phyloP scores from a whole-genome alignment of 1,140 invertebrate species.

The Zelostemma sp. region DNA sequence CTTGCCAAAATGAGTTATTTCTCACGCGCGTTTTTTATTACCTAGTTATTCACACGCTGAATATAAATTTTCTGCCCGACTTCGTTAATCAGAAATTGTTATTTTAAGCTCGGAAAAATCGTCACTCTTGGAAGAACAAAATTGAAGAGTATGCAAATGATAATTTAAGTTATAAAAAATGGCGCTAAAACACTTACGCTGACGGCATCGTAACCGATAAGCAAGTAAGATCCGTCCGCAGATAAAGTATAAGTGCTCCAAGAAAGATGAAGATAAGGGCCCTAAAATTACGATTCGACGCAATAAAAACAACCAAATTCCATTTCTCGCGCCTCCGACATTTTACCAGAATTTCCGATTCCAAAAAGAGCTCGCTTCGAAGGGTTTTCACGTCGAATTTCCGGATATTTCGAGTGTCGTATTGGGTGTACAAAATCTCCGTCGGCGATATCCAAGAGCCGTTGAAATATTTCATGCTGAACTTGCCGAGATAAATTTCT shows the following conservation, averaged over 20 bases:
- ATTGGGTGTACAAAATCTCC: constrained; percentile 51
- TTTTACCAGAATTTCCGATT: constrained; percentile 41
- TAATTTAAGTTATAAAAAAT: too few species aligned
- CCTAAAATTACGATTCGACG: not conserved
- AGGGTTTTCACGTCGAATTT: constrained; percentile 47
- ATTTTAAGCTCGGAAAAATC: too few species aligned
- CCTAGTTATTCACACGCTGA: too few species aligned
- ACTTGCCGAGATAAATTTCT: constrained; percentile 48
- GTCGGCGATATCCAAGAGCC: constrained; percentile 60
- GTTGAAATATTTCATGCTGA: constrained; percentile 52
- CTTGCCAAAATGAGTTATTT: too few species aligned
- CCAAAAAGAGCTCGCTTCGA: constrained; percentile 30
- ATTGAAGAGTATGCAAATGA: too few species aligned
- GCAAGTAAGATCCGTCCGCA: constrained; percentile 24
- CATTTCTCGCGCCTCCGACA: too few species aligned
- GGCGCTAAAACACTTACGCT: constrained; percentile 5
- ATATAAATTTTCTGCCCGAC: too few species aligned
- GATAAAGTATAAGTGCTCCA: constrained; percentile 33
- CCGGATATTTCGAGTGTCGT: constrained; percentile 30
- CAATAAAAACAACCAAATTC: too few species aligned
- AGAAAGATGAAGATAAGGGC: constrained; percentile 11
- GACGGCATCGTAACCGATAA: constrained; percentile 42
- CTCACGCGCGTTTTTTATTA: too few species aligned
- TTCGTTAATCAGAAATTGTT: too few species aligned
- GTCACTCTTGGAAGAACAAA: too few species aligned